Base-by-base conservation (phyloP, 1,140 invertebrate species). In the Bradynema listronoti region DNA sequence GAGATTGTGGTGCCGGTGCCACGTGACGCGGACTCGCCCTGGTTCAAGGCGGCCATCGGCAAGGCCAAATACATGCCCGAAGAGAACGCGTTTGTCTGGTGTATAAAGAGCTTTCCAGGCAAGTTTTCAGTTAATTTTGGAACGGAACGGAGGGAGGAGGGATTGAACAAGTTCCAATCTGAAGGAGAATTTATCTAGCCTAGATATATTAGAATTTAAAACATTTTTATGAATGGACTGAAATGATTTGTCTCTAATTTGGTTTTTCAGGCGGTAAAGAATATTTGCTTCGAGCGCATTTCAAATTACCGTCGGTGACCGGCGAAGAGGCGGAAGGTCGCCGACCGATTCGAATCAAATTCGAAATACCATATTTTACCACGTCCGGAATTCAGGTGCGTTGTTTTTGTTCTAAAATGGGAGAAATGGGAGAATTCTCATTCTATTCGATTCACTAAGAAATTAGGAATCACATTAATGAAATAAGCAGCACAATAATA, bases 281-380 rank as follows among this genome's bases (percentile, higher is more conserved):
- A 78, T 98, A 94, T 80, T 81, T 99, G 52, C 98, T 99, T 94
- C 83, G 93, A 67, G 95, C 95, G 9, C 93, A 98, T 78, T 99
- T 99, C 82, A 91, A 91, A n/a, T 80, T 99, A 41, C 95, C 95
- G 0, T 96, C 91, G 65, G 92, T 99, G 9, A 87, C 88, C 72
- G 87, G 87, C 73, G 93, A 97, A 77, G 93, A 99, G 66, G 83
- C 85, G 7, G 94, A 99, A 81, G 92, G 91, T 0, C 91, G 91
- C 79, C 92, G 93, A 33, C 95, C 95, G 0, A 98, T 99, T 68
- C 88, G 93, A 81, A 93, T 99, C 3, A 92, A 92, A 81, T 99
- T 99, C 83, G 95, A 99, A 83, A 98, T 99, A 73, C 95, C 95
- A 0, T 99, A 99, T 75, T 99, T 98, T 71, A 99, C 94, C 0